Evolutionary conservation across 1,140 invertebrate species (phyloP).

Genomic region (Camponotus vicinus): DNA sequence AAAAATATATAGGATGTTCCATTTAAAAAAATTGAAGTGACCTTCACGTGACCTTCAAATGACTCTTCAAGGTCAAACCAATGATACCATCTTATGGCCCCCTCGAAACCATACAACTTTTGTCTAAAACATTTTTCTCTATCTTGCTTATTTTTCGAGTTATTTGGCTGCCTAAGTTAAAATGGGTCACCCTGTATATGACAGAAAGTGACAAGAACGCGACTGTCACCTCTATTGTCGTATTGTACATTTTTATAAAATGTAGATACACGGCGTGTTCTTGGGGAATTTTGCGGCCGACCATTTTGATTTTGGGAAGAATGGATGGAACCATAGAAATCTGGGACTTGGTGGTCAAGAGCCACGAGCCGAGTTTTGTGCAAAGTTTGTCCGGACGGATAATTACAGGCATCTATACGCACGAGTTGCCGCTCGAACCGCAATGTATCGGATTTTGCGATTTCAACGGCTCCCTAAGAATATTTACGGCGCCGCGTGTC

Average conservation of each 20-base stretch:
- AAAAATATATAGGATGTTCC: no score
- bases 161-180: no score
- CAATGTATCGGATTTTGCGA: slow-evolving; percentile 84
- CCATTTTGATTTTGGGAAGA: slow-evolving; percentile 85
- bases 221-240: not conserved
- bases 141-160: no score
- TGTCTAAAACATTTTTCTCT: no score
- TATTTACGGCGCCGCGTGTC: slow-evolving; percentile 87
- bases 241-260: not conserved
- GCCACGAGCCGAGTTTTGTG: slow-evolving; percentile 76
- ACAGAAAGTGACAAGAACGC: not conserved
- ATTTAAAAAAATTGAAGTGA: no score
- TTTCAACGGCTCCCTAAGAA: slow-evolving; percentile 88
- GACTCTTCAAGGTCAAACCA: no score
- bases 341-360: slow-evolving; percentile 87
- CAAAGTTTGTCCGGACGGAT: slow-evolving; percentile 80
- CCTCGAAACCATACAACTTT: no score
- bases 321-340: slow-evolving; percentile 87
- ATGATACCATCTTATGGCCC: no score
- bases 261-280: slow-evolving; percentile 85
- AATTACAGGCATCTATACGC: slow-evolving; percentile 80
- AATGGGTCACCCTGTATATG: no score
- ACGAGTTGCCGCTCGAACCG: slow-evolving; percentile 74
- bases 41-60: no score
- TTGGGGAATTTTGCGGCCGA: slow-evolving; percentile 86